These are phyloP conservation scores for Strigamia crassipes DNA, from an alignment of 2,888 invertebrate genomes.

Conservation along the genomic window DNA sequence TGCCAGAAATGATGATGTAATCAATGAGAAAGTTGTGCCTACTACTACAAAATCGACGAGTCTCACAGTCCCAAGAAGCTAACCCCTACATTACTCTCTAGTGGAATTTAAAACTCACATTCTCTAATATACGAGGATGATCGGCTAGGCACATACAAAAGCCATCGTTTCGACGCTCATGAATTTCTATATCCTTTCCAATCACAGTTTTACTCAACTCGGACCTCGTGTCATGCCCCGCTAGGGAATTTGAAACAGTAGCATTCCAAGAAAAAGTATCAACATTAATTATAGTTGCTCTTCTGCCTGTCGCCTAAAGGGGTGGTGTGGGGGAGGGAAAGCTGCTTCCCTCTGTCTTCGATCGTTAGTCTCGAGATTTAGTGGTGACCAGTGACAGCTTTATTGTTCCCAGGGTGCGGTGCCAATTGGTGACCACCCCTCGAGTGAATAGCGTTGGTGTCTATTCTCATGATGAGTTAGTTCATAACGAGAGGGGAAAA, in stretches of 20 bases:
- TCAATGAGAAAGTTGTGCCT: conserved; percentile 34
- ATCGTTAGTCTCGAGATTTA: conserved; percentile 38
- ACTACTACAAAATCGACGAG: conserved; percentile 20
- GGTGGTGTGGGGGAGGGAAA: not conserved
- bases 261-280: conserved; percentile 36
- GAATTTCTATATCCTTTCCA: conserved; percentile 32
- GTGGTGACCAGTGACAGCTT: conserved; percentile 38
- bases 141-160: not conserved
- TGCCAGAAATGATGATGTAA: conserved; percentile 34
- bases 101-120: conserved; percentile 36
- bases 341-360: conserved; percentile 32
- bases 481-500: not conserved
- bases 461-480: not conserved
- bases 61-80: not conserved
- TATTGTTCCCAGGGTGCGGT: conserved; percentile 31
- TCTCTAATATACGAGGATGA: conserved; percentile 38
- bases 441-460: conserved; percentile 18
- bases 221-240: conserved; percentile 32
- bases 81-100: conserved; percentile 35
- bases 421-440: conserved; percentile 37
- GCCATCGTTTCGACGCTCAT: conserved; percentile 12
- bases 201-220: conserved; percentile 40
- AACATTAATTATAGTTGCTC: conserved; percentile 40
- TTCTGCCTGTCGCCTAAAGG: conserved; percentile 38
- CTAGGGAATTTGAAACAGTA: conserved; percentile 37